Evolutionary conservation across 2,888 invertebrate species (phyloP).

Genomic region (Noctua fimbriata): DNA sequence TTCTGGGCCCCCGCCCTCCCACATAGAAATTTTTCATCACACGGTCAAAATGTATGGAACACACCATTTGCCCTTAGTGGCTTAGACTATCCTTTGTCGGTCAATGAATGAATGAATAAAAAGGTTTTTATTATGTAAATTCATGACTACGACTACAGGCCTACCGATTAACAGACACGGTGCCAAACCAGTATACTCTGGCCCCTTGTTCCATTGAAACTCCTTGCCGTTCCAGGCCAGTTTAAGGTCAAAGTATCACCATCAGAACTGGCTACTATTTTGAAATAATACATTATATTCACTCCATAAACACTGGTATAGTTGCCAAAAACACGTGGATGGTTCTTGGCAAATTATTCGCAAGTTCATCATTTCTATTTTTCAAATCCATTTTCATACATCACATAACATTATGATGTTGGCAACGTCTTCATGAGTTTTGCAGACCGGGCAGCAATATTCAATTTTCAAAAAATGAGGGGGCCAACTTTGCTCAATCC

Average conservation of each 20-base stretch:
- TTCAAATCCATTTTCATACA: constrained; percentile 15
- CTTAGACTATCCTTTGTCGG: not conserved
- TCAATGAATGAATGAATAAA: not conserved
- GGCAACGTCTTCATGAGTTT: constrained; percentile 1
- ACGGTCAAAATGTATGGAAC: too few relatives aligned
- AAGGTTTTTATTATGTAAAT: not conserved
- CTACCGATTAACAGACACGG: not conserved
- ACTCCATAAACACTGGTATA: not conserved
- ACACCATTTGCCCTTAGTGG: not conserved
- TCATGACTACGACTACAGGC: not conserved
- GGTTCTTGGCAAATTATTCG: constrained; percentile 24
- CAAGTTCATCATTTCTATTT: not conserved
- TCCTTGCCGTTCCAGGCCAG: not conserved
- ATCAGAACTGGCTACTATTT: not conserved
- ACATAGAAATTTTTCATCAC: too few relatives aligned
- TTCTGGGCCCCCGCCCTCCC: too few relatives aligned
- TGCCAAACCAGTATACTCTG: not conserved
- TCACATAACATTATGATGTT: constrained; percentile 13
- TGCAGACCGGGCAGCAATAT: not conserved
- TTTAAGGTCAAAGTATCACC: not conserved
- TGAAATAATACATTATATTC: not conserved
- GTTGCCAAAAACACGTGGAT: constrained; percentile 9
- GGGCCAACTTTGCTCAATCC: not conserved
- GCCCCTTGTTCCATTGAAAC: not conserved
- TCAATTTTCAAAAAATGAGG: not conserved